Evolutionary conservation across 2,888 invertebrate genomes (phyloP).

Genomic region (Tinea pellionella): DNA sequence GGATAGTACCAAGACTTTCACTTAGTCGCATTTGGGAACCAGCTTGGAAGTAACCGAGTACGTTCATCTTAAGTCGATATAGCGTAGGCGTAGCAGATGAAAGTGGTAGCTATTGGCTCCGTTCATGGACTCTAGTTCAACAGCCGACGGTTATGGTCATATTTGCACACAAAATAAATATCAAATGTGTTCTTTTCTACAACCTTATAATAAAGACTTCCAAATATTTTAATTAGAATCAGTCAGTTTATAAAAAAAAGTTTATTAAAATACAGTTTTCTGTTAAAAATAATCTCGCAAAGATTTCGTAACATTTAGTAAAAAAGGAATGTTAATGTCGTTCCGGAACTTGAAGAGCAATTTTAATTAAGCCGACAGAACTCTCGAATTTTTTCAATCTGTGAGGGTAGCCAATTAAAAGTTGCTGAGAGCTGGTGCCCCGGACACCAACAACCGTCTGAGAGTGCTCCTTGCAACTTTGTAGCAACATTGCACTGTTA

Average conservation of each 20-base stretch:
- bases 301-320: constrained; percentile 11
- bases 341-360: constrained; percentile 44
- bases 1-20: too few relatives aligned
- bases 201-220: neutral
- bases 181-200: neutral
- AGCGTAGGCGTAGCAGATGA: too few relatives aligned
- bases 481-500: constrained; percentile 12
- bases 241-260: neutral
- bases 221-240: neutral
- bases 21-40: too few relatives aligned
- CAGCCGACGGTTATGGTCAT: too few relatives aligned
- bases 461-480: constrained; percentile 28
- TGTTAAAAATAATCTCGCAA: neutral
- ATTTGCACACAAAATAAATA: too few relatives aligned
- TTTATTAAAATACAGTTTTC: too few relatives aligned
- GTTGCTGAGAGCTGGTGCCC: constrained; percentile 45
- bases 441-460: constrained; percentile 41
- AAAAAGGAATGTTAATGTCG: constrained; percentile 24
- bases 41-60: too few relatives aligned
- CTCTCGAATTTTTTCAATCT: constrained; percentile 51
- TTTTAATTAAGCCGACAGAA: constrained; percentile 55
- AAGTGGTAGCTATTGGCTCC: too few relatives aligned
- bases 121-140: too few relatives aligned
- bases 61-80: too few relatives aligned
- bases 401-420: constrained; percentile 57